Evolutionary conservation across 2,888 invertebrate species (phyloP).

Genomic region (Hydriomena furcata): DNA sequence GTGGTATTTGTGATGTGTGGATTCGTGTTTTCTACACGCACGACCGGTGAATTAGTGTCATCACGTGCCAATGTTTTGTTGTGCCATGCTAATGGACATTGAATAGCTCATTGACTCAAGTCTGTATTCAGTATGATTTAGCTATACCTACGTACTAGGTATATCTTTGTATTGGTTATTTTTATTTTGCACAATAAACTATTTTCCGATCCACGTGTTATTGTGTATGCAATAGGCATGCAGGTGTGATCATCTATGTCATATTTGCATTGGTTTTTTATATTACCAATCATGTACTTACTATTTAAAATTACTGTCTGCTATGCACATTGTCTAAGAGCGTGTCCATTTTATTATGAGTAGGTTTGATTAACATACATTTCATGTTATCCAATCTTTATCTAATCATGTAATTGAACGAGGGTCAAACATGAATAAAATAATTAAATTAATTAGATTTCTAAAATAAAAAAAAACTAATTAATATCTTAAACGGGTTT

Average conservation of each 20-base stretch:
- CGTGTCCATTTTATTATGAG: conserved; percentile 11
- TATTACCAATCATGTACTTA: no score
- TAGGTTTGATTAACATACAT: no score
- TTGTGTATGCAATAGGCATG: conserved; percentile 43
- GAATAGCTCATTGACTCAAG: conserved; percentile 25
- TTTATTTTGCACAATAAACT: conserved; percentile 47
- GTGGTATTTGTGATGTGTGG: conserved; percentile 34
- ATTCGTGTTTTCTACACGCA: conserved; percentile 33
- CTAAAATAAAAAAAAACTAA: no score
- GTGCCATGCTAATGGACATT: conserved; percentile 38
- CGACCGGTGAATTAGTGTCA: conserved; percentile 39
- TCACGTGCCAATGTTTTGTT: conserved; percentile 43
- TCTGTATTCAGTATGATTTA: conserved; percentile 9
- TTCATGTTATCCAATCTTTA: conserved; percentile 28
- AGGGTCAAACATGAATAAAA: no score
- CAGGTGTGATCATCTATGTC: conserved; percentile 51
- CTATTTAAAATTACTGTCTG: no score
- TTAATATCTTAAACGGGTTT: no score
- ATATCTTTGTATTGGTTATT: conserved; percentile 39
- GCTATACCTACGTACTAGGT: background rate
- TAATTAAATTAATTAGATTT: no score
- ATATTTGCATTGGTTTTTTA: conserved; percentile 15
- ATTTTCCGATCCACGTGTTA: conserved; percentile 49
- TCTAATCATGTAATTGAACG: conserved; percentile 31
- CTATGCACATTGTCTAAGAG: background rate